A percentile compares a stretch with the other conserved stretches of the same genome.
phyloP scores from a whole-genome alignment of 2,113 vertebrate species.

The Pyrgilauda ruficollis region DNA sequence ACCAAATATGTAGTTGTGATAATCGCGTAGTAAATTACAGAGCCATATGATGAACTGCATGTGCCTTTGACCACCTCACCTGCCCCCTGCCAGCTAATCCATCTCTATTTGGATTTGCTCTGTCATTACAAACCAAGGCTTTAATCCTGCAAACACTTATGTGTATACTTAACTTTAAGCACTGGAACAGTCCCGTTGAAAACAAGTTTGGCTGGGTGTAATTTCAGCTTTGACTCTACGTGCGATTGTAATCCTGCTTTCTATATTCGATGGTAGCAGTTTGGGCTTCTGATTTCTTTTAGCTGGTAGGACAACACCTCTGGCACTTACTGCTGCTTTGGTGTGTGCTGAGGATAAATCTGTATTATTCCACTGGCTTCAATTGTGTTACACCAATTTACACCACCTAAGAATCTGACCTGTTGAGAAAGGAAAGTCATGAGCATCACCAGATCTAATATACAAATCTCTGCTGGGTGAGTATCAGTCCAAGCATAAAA shows the following conservation, averaged over 20 bases:
- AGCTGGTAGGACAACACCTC: not conserved
- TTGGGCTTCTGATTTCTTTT: not conserved
- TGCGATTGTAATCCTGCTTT: not conserved
- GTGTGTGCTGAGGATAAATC: not conserved
- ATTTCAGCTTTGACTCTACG: not conserved
- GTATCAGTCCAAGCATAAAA: not conserved
- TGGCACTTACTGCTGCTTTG: not conserved
- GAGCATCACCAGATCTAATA: not conserved
- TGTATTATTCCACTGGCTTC: not conserved
- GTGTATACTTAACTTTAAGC: conserved; percentile 53
- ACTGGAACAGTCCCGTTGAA: not conserved
- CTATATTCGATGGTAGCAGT: not conserved
- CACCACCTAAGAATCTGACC: not conserved
- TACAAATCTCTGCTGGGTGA: not conserved
- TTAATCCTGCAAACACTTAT: conserved; percentile 59
- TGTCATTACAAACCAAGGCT: conserved; percentile 27
- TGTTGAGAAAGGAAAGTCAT: not conserved
- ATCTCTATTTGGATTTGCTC: conserved; percentile 59
- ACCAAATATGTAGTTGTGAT: conserved; percentile 69
- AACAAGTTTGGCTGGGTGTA: not conserved
- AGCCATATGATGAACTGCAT: conserved; percentile 63
- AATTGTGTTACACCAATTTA: not conserved
- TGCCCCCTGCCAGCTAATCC: conserved; percentile 54
- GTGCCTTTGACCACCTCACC: conserved; percentile 59
- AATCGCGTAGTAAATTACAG: conserved; percentile 66